Percentiles rank a stretch among this genome's conserved stretches.
These are phyloP conservation scores for Andricus curvator DNA, from an alignment of 2,888 invertebrate genomes.

Conservation along the genomic window DNA sequence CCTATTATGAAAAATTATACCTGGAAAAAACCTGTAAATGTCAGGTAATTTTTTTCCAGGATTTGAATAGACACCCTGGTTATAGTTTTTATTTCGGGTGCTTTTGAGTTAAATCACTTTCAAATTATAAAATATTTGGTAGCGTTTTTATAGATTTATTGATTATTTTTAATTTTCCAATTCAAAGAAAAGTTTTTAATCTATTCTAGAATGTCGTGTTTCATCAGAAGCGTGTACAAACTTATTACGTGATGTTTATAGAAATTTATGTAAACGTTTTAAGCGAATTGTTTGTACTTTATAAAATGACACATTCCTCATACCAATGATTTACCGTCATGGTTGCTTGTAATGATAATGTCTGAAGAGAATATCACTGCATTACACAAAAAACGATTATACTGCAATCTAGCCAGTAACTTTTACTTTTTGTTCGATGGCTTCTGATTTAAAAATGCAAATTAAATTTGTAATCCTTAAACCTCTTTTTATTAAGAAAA, in stretches of 20 bases:
- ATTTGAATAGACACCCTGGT: too few relatives aligned
- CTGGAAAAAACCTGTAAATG: too few relatives aligned
- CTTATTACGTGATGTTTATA: constrained; percentile 2
- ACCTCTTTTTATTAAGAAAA: background rate
- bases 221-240: background rate
- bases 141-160: too few relatives aligned
- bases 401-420: background rate
- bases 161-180: background rate
- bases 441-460: background rate
- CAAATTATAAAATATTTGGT: too few relatives aligned
- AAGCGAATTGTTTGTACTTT: background rate
- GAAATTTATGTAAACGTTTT: constrained; percentile 9
- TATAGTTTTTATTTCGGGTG: too few relatives aligned
- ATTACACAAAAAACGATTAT: constrained; percentile 6
- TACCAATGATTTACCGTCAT: constrained; percentile 2
- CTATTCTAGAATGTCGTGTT: background rate
- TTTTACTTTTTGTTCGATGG: background rate
- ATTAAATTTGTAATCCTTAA: background rate
- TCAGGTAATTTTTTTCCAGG: too few relatives aligned
- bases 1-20: too few relatives aligned
- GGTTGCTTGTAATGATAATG: constrained; percentile 25
- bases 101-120: too few relatives aligned
- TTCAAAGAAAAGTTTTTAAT: background rate
- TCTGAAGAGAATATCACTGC: background rate
- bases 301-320: constrained; percentile 4